Conservation (phyloP, 2,888 invertebrate genomes). For the Cryptocheilus praepositus region DNA sequence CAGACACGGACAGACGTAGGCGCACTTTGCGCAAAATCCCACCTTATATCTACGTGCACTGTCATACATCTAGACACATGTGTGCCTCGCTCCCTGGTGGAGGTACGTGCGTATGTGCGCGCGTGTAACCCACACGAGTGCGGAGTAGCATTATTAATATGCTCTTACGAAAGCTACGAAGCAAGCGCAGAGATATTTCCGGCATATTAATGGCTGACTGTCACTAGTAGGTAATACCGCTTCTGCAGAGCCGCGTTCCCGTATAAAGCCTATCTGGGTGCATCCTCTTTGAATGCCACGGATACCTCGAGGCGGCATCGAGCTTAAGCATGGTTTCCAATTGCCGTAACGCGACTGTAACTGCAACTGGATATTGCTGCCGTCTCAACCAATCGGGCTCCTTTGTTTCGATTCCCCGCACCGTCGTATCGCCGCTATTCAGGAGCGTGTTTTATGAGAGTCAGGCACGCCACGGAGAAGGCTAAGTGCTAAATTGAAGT, state of each 20-base stretch:
- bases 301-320: conserved; percentile 9
- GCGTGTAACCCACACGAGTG: not conserved
- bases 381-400: not conserved
- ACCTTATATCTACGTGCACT: not conserved
- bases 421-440: too few relatives aligned
- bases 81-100: not conserved
- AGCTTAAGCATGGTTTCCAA: conserved; percentile 28
- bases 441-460: too few relatives aligned
- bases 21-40: not conserved
- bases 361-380: conserved; percentile 5
- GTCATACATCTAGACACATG: not conserved
- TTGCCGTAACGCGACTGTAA: conserved; percentile 15
- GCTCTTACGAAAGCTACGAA: conserved; percentile 7
- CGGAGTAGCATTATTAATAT: conserved; percentile 1
- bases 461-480: too few relatives aligned
- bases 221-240: conserved; percentile 17
- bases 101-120: conserved; percentile 5
- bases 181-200: conserved; percentile 25
- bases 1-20: not conserved
- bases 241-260: conserved; percentile 15
- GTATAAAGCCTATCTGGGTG: conserved; percentile 16
- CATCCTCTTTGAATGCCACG: conserved; percentile 19
- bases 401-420: too few relatives aligned
- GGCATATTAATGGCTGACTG: conserved; percentile 26
- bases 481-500: too few relatives aligned